Evolutionary conservation across 2,113 vertebrate genomes (phyloP), one percentile per base, ranked within the genome.

Genomic region (Lophius piscatorius): DNA sequence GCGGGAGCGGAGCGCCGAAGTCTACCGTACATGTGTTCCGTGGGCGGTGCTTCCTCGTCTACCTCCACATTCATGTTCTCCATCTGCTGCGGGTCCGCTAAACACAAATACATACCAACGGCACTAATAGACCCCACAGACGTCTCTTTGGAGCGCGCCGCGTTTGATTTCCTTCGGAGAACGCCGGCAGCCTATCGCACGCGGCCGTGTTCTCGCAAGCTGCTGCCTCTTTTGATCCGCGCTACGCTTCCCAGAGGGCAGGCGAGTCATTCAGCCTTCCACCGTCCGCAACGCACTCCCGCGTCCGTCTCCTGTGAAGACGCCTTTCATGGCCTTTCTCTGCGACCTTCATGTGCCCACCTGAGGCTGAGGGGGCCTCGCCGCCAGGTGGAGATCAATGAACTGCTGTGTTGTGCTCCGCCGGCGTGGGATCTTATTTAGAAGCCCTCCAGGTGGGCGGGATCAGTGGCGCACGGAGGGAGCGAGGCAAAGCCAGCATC

Each of bases 401-500:
- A 79, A 75, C 78, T 68, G 56, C 79, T 74, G 74, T 62, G 69
- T 55, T 82, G 78, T 75, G 78, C 76, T 82, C 78, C 74, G 69
- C 83, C 78, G 68, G 76, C 42, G 39, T 50, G 66, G 70, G 72
- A 82, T 83, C 83, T 86, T 80, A 85, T 85, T 83, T 79, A 76
- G 74, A 74, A 67, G 72, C 80, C 83, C 80, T 81, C 76, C 78
- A 79, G 83, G 83, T 85, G 84, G 78, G 80, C 57, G 67, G 59
- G 84, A 87, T 84, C 84, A 81, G 77, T 48, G 40, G 71, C 13
- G 6, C 71, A 58, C 77, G 70, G 76, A 77, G 62, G 76, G 73
- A 73, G 51, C 42, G 58, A 61, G 75, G 57, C 67, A 76, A 79
- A 84, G 63, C 47, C 65, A 4, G 48, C 74, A 82, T 87, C 80